Conservation (phyloP, 2,888 invertebrate genomes). For the Diarsia brunnea region DNA sequence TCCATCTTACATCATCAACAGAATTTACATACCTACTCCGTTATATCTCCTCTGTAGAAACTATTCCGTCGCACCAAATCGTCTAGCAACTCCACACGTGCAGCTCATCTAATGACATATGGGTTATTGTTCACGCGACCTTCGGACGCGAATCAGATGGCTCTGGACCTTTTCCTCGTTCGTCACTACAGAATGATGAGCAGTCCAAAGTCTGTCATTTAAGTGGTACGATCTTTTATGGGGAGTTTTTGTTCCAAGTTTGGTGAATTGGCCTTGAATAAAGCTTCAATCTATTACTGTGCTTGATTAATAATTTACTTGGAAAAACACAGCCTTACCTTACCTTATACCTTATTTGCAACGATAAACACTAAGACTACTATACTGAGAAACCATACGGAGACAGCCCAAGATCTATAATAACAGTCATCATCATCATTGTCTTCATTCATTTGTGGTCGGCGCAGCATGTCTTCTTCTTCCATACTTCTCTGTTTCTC, state of each 20-base stretch:
- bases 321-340: constrained; percentile 11
- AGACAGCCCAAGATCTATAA: too few relatives aligned
- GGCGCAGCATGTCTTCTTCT: too few relatives aligned
- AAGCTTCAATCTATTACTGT: constrained; percentile 1
- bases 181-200: constrained; percentile 37
- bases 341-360: not conserved
- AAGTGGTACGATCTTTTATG: not conserved
- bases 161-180: constrained; percentile 54
- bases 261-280: not conserved
- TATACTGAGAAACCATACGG: too few relatives aligned
- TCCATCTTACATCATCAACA: not conserved
- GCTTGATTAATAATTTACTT: not conserved
- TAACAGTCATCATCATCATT: too few relatives aligned
- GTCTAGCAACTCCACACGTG: constrained; percentile 52
- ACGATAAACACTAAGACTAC: not conserved
- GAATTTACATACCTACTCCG: not conserved
- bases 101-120: constrained; percentile 56
- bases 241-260: not conserved
- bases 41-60: not conserved
- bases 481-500: too few relatives aligned
- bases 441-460: too few relatives aligned
- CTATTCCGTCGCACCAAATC: constrained; percentile 8
- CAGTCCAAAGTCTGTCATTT: constrained; percentile 26
- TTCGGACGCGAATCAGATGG: constrained; percentile 50
- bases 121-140: constrained; percentile 65